These are phyloP conservation scores for Aegithalos caudatus DNA, from an alignment of 2,113 vertebrate genomes.

Conservation along the genomic window DNA sequence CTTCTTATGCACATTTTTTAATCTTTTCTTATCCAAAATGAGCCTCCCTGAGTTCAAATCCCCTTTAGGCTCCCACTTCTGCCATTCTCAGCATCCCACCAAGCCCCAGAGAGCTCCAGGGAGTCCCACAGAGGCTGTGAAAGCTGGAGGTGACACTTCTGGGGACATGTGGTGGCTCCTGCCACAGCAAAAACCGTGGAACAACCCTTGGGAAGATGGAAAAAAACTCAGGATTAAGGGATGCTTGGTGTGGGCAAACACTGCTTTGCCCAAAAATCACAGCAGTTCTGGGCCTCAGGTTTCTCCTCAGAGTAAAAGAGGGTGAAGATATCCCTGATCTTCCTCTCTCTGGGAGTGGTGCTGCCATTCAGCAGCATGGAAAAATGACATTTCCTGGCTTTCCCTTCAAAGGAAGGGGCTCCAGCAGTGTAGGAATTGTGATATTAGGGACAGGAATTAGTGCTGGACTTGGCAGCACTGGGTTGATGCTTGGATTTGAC, in stretches of 20 bases:
- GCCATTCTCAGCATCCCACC: neutral
- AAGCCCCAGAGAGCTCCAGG: neutral
- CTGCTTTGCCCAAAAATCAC: neutral
- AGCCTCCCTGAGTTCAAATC: neutral
- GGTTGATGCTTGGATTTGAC: rapidly evolving
- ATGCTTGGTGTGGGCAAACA: neutral
- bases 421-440: neutral
- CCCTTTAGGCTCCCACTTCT: neutral
- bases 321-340: neutral
- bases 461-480: neutral
- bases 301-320: neutral
- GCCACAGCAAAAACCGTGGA: neutral
- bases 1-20: neutral
- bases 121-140: neutral
- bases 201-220: neutral
- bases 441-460: neutral
- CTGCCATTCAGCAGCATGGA: neutral
- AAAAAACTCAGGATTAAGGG: neutral
- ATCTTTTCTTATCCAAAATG: neutral
- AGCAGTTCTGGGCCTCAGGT: neutral
- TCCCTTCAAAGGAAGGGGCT: neutral
- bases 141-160: neutral
- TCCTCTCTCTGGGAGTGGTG: neutral
- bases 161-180: neutral
- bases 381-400: neutral